These are phyloP conservation scores for Butastur rufipennis DNA, from an alignment of 2,113 vertebrate species.

Conservation along the genomic window DNA sequence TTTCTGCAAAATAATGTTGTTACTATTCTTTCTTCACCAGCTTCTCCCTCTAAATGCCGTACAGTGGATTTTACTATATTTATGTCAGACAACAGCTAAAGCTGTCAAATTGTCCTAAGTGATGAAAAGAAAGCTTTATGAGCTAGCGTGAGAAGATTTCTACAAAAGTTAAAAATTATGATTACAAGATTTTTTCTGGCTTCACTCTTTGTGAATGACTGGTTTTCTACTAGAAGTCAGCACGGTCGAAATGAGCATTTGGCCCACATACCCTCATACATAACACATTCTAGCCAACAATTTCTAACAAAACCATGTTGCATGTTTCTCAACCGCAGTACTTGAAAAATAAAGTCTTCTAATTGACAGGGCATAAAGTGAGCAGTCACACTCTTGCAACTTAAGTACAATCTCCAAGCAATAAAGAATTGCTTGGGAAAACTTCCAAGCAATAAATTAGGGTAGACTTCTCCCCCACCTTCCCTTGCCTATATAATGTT, in stretches of 20 bases:
- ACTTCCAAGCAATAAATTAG: neutral
- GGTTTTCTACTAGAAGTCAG: neutral
- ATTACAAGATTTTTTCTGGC: conserved; percentile 42
- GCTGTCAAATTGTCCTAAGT: conserved; percentile 32
- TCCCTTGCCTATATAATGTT: neutral
- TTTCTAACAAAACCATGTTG: neutral
- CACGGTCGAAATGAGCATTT: neutral
- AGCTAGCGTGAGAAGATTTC: conserved; percentile 42
- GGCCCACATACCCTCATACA: neutral
- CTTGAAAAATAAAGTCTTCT: neutral
- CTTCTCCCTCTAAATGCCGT: neutral
- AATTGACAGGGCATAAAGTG: neutral
- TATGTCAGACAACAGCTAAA: conserved; percentile 36
- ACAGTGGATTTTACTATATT: conserved; percentile 5
- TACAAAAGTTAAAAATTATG: conserved; percentile 58
- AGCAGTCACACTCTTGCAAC: neutral
- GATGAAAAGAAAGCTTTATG: conserved; percentile 17
- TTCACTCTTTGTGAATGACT: conserved; percentile 17
- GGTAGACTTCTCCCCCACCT: neutral
- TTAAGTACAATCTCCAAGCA: neutral
- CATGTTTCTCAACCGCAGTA: neutral
- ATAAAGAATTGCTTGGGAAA: neutral
- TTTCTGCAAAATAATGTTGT: neutral
- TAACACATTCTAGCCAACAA: neutral
- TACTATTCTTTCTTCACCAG: conserved; percentile 26